A percentile compares a stretch with the other conserved stretches of the same genome.
These are phyloP conservation scores for Eristalinus aeneus DNA, from an alignment of 2,888 invertebrate species.

Conservation along the genomic window DNA sequence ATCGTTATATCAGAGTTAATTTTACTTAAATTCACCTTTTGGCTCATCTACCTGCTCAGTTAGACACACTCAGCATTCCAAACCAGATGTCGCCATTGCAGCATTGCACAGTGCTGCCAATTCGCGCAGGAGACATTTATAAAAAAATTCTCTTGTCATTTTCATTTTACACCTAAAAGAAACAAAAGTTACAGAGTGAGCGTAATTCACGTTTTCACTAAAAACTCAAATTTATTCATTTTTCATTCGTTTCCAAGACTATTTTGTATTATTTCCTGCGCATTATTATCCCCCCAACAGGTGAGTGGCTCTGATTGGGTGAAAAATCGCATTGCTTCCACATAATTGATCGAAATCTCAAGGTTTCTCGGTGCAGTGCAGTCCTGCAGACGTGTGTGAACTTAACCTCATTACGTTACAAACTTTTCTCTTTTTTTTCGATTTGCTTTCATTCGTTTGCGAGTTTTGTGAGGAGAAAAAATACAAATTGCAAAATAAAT, in stretches of 20 bases:
- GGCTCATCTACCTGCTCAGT: slow-evolving; percentile 17
- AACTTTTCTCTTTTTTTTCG: slow-evolving; percentile 40
- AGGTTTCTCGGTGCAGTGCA: slow-evolving; percentile 41
- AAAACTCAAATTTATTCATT: slow-evolving; percentile 49
- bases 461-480: not conserved
- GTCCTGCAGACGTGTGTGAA: slow-evolving; percentile 64
- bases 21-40: too few species aligned
- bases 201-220: slow-evolving; percentile 47
- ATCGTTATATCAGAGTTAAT: too few species aligned
- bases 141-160: slow-evolving; percentile 61
- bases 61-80: not conserved
- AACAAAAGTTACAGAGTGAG: slow-evolving; percentile 60
- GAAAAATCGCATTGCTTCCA: not conserved
- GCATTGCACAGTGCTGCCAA: slow-evolving; percentile 46
- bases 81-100: slow-evolving; percentile 8
- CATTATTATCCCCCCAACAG: slow-evolving; percentile 18
- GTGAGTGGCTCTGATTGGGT: slow-evolving; percentile 9
- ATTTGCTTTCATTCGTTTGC: slow-evolving; percentile 16
- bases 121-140: not conserved
- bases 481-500: not conserved
- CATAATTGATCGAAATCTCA: slow-evolving; percentile 46
- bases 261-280: slow-evolving; percentile 32
- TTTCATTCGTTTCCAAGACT: slow-evolving; percentile 14
- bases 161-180: slow-evolving; percentile 63
- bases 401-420: slow-evolving; percentile 72